Conservation (phyloP, 2,888 invertebrate genomes). For the Eupithecia subfuscata region DNA sequence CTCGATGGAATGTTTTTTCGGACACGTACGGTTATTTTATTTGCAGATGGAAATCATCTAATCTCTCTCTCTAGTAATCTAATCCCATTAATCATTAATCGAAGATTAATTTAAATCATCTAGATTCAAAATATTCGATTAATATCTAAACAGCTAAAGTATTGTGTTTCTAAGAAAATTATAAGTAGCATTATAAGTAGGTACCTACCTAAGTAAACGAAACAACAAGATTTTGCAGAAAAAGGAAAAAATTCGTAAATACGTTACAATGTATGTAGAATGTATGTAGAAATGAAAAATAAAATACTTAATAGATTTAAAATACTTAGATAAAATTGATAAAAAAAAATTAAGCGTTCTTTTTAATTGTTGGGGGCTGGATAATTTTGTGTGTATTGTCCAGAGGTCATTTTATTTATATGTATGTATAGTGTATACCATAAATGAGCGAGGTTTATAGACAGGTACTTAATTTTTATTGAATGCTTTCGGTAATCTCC, state of each 20-base stretch:
- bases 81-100: background rate
- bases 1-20: constrained; percentile 11
- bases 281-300: no score
- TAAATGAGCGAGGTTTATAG: no score
- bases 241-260: background rate
- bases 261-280: background rate
- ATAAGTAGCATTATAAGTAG: no score
- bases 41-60: background rate
- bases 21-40: background rate
- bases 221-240: background rate
- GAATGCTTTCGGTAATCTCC: no score
- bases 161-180: background rate
- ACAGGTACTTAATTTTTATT: no score
- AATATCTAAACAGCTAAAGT: background rate
- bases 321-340: no score
- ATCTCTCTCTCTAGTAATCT: no score
- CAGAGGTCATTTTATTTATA: background rate
- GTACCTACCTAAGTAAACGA: background rate
- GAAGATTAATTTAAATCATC: no score
- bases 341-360: no score
- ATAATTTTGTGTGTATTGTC: background rate
- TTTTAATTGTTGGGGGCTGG: background rate
- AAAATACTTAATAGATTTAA: no score
- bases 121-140: background rate
- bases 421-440: no score